Evolutionary conservation across 2,888 invertebrate genomes (phyloP).

Genomic region (Zonitis immaculata): DNA sequence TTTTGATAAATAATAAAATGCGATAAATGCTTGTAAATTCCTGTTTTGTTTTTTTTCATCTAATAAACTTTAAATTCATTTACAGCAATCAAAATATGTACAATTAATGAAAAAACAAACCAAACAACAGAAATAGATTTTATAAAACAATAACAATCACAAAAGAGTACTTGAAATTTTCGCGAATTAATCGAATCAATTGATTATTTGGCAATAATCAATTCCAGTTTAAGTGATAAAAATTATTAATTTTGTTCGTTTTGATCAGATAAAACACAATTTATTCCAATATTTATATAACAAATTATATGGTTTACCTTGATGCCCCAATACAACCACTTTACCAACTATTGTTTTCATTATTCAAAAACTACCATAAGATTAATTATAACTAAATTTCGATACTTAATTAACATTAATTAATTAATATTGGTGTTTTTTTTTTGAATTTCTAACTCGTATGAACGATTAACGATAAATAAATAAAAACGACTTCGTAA

Average conservation of each 20-base stretch:
- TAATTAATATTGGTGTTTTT: too few relatives aligned
- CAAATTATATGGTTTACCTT: slow-evolving; percentile 55
- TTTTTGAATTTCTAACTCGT: too few relatives aligned
- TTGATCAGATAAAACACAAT: background rate
- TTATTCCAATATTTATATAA: background rate
- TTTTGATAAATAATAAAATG: background rate
- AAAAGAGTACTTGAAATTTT: too few relatives aligned
- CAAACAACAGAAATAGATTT: too few relatives aligned
- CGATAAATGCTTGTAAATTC: background rate
- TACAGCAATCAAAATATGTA: too few relatives aligned
- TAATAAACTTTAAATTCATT: too few relatives aligned
- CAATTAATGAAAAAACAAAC: too few relatives aligned
- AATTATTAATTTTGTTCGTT: background rate
- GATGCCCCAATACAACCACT: slow-evolving; percentile 78
- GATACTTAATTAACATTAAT: too few relatives aligned
- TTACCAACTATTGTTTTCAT: slow-evolving; percentile 77
- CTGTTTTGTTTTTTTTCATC: background rate
- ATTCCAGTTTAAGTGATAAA: background rate
- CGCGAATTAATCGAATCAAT: background rate
- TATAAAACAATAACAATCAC: too few relatives aligned
- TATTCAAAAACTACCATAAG: background rate
- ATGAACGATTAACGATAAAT: background rate
- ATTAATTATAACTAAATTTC: too few relatives aligned
- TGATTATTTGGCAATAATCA: background rate
- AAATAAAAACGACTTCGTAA: too few relatives aligned